Evolutionary conservation across 2,888 invertebrate species (phyloP), one percentile per base, ranked within the genome.

Genomic region (Melolontha melolontha): DNA sequence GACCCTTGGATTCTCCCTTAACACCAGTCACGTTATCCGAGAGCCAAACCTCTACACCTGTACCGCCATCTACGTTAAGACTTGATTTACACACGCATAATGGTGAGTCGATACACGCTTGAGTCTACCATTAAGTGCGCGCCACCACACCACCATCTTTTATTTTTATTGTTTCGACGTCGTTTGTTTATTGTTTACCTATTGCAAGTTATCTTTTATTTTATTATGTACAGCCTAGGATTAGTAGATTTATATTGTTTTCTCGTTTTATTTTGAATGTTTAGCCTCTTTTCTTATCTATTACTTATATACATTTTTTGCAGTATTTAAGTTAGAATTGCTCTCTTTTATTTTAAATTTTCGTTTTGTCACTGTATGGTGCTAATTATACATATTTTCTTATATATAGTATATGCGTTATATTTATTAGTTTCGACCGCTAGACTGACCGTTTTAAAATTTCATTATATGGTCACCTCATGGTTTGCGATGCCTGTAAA

Each of bases 1-100:
- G 93, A 78, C 95, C 94, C 2, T 84, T 93, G 79, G 94, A 94
- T 76, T 93, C 93, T 54, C 95, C 95, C 14, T 92, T 93, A 83
- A 94, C 94, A 70, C 94, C 94, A 42, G 86, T 90, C 76, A 79
- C 81, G 34, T 72, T 83, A 22, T 77, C 80, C 22, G 82, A 81
- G 71, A 82, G 80, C 72, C 80, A 81, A 69, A 78, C 79, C 70
- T 76, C 79, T 66, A 79, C 81, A 44, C 77, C 80, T 10, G 76
- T 75, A 16, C 77, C 79, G 29, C 78, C 79, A 57, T 62, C 74
- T 47, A 71, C 71, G 22, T 57, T 72, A 49, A 64, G 71, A 62
- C 85, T 86, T 72, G 70, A 68, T 34, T 55, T 72, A 8, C 81
- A 81, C 64, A 79, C 80, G 70, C 82, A 82, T 72, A 83, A 80